Evolutionary conservation across 2,888 invertebrate species (phyloP).

Genomic region (Molanna angustata): DNA sequence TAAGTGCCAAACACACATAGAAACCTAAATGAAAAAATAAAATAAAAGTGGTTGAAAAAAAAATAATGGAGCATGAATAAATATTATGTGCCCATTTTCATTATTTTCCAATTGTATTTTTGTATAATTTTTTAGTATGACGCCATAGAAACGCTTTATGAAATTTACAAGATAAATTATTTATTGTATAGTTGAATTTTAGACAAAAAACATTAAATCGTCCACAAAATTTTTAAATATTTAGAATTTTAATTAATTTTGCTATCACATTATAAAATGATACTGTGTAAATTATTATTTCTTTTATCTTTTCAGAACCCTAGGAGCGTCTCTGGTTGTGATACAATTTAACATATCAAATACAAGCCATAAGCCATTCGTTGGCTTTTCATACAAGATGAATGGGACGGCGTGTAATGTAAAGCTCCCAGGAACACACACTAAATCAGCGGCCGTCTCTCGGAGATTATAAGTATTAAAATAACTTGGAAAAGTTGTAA

Average conservation of each 20-base stretch:
- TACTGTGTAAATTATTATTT: background rate
- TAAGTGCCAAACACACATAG: too few species aligned
- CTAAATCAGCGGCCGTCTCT: constrained; percentile 18
- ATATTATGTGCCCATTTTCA: too few species aligned
- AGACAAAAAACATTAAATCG: background rate
- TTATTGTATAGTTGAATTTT: too few species aligned
- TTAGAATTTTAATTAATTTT: background rate
- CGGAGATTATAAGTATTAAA: constrained; percentile 16
- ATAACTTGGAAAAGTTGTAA: constrained; percentile 17
- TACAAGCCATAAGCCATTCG: constrained; percentile 11
- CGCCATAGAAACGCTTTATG: too few species aligned
- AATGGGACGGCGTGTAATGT: constrained; percentile 13
- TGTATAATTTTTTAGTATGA: too few species aligned
- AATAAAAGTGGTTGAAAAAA: too few species aligned
- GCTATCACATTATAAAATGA: background rate
- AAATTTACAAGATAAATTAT: too few species aligned
- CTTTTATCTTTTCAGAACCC: background rate
- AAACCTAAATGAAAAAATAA: too few species aligned
- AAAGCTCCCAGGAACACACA: constrained; percentile 17
- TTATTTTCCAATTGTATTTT: too few species aligned
- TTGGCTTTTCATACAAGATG: constrained; percentile 14
- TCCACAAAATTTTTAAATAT: background rate
- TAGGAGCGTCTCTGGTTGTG: background rate
- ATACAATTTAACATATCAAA: constrained; percentile 13
- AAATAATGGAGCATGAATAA: too few species aligned